Evolutionary conservation across 2,113 vertebrate genomes (phyloP).

Genomic region (Trinectes maculatus): DNA sequence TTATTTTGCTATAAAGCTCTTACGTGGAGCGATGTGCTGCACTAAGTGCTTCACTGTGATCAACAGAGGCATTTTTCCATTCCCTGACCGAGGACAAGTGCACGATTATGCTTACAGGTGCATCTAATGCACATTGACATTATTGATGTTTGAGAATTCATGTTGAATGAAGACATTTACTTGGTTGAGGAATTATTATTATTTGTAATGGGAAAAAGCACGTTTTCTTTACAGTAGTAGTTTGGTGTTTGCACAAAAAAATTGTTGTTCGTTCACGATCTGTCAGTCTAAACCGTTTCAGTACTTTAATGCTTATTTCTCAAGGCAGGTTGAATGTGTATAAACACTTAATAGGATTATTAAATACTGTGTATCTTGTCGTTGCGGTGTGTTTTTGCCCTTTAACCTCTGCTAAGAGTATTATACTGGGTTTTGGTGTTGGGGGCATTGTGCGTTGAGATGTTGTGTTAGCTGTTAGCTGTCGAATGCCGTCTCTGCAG

Average conservation of each 20-base stretch:
- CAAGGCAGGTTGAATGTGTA: too few relatives aligned
- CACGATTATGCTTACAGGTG: neutral
- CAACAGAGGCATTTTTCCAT: slow-evolving; percentile 12
- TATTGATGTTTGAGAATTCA: neutral
- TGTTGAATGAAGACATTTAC: too few relatives aligned
- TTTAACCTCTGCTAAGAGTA: slow-evolving; percentile 12
- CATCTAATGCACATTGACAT: neutral
- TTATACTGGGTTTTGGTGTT: neutral
- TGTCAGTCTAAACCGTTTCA: too few relatives aligned
- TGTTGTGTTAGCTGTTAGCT: neutral
- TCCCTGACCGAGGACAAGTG: neutral
- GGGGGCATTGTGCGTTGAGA: neutral
- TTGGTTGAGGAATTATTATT: too few relatives aligned
- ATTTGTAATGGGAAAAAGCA: too few relatives aligned
- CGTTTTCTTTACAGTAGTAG: too few relatives aligned
- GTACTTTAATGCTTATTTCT: too few relatives aligned
- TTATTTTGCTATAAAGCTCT: slow-evolving; percentile 40
- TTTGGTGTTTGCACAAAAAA: too few relatives aligned
- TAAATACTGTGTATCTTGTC: too few relatives aligned
- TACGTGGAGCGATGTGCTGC: neutral
- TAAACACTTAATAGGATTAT: neutral
- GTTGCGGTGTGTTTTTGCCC: neutral
- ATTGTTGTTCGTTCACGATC: too few relatives aligned
- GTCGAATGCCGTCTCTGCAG: neutral
- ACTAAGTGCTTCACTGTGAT: slow-evolving; percentile 2